These are phyloP conservation scores for Tarsius wallacei DNA, from an alignment of 2,797 vertebrate species.

Conservation along the genomic window DNA sequence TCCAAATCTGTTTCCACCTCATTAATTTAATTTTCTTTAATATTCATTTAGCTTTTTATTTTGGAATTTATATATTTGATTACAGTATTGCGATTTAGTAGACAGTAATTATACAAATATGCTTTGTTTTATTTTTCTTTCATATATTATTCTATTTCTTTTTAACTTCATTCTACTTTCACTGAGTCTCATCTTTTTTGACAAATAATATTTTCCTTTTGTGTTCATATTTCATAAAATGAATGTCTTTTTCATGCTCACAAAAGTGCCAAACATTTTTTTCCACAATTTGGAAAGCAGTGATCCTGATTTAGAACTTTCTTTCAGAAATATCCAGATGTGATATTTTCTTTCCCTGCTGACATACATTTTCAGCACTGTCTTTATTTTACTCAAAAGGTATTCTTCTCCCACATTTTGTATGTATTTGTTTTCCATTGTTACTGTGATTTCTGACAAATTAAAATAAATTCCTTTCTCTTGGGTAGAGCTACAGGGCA, in stretches of 20 bases:
- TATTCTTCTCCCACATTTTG: not conserved
- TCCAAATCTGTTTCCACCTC: not conserved
- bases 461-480: not conserved
- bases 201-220: not conserved
- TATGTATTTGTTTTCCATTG: not conserved
- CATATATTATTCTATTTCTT: not conserved
- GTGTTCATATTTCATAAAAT: not conserved
- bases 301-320: not conserved
- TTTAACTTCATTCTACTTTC: not conserved
- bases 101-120: not conserved
- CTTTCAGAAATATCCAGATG: not conserved
- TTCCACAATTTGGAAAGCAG: not conserved
- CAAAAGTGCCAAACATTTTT: not conserved
- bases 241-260: not conserved
- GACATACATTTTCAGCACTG: not conserved
- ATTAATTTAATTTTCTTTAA: constrained; percentile 11
- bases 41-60: not conserved
- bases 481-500: not conserved
- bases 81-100: not conserved
- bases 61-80: not conserved
- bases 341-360: not conserved
- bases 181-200: not conserved
- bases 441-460: not conserved
- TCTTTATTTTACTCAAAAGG: not conserved
- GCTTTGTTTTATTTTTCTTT: not conserved